Evolutionary conservation across 2,888 invertebrate species (phyloP), one percentile per base, ranked within the genome.

Genomic region (Diarsia brunnea): DNA sequence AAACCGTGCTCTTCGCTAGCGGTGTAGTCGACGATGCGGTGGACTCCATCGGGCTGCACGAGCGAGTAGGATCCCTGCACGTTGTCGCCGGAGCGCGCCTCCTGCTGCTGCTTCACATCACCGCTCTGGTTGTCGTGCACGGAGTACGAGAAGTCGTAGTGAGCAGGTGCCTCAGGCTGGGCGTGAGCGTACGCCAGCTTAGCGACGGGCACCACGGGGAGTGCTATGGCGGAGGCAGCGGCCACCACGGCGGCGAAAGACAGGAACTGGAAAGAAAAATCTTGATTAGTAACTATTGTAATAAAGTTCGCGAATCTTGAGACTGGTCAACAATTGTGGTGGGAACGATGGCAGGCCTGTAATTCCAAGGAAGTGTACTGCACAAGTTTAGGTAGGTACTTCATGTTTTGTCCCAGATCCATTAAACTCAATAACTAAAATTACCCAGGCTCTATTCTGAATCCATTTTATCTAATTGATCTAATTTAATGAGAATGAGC

Each of bases 21-120:
- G 86, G 95, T 94, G 93, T 96, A 96, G 77, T 96, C 95, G 14
- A 96, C 96, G 79, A 96, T 94, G 79, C 96, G 94, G 86, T 91
- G 93, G 60, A 94, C 93, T 5, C 96, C 96, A 75, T 97, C 96
- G 80, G 96, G 96, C 78, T 97, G 96, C 53, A 96, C 91, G 31
- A 96, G 93, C 3, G 96, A 95, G 93, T 96, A 96, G 61, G 94
- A 95, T 78, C 96, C 96, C 61, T 95, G 95, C 45, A 96, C 95
- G 79, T 89, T 90, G 88, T 96, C 95, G 8, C 96, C 96, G 82
- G 90, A 84, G 84, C 96, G 96, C 65, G 92, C 86, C 84, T 96
- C 96, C 79, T 95, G 93, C 90, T 96, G 96, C 83, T 95, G 92
- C 89, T 97, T 97, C 84, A 96, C 89, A 89, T 97, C 96, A 8